Conservation (phyloP, 2,797 vertebrate genomes). For the Cuniculus paca region DNA sequence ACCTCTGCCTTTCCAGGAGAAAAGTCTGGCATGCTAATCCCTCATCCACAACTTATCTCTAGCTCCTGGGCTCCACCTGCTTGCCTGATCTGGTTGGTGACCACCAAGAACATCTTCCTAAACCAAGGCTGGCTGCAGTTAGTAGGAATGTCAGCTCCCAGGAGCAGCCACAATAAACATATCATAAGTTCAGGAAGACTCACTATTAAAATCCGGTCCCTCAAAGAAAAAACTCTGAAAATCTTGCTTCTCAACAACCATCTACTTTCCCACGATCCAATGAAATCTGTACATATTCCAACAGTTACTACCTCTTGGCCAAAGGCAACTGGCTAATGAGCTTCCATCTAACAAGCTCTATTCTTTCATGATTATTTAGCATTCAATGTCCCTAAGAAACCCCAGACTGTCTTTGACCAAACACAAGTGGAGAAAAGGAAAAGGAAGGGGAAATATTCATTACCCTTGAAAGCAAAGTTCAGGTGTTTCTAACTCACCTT, state of each 20-base stretch:
- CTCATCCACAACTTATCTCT: not conserved
- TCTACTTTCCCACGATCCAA: constrained; percentile 50
- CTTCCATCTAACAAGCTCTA: constrained; percentile 20
- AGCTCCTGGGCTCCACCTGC: not conserved
- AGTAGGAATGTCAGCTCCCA: not conserved
- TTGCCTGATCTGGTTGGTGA: not conserved
- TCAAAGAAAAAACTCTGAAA: constrained; percentile 52
- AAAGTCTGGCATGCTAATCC: not conserved
- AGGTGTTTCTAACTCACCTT: constrained; percentile 90
- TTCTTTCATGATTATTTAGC: constrained; percentile 76
- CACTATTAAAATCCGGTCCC: constrained; percentile 45
- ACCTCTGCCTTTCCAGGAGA: not conserved
- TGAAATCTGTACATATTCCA: constrained; percentile 41
- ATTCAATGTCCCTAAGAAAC: constrained; percentile 50
- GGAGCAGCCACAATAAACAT: not conserved
- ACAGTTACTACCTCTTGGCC: constrained; percentile 62
- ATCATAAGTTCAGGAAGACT: not conserved
- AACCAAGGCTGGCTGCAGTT: not conserved
- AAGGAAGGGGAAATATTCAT: constrained; percentile 31
- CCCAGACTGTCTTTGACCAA: constrained; percentile 46
- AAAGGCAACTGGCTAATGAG: constrained; percentile 58
- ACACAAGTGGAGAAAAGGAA: not conserved
- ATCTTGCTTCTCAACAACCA: constrained; percentile 56
- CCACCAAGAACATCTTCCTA: constrained; percentile 2
- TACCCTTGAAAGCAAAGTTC: constrained; percentile 70